These are phyloP conservation scores for Drosophila robusta DNA, from an alignment of 2,888 invertebrate genomes.

Conservation along the genomic window DNA sequence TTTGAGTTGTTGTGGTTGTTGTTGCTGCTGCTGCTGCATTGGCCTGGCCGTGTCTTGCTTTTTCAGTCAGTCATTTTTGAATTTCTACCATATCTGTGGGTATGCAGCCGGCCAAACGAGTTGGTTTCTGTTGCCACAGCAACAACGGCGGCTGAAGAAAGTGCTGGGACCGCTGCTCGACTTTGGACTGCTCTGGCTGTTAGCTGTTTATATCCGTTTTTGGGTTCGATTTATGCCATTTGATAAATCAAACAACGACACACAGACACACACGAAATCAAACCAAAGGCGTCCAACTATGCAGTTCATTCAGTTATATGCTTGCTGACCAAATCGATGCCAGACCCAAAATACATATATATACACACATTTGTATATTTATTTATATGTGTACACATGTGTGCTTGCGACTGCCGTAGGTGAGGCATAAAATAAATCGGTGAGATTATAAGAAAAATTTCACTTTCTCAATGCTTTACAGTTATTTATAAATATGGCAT, in stretches of 20 bases:
- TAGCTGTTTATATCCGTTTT: constrained; percentile 76
- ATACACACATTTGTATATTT: not conserved
- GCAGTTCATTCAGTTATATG: constrained; percentile 64
- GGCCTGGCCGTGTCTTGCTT: constrained; percentile 25
- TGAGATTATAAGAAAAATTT: constrained; percentile 73
- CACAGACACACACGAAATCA: constrained; percentile 10
- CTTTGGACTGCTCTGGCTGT: constrained; percentile 50
- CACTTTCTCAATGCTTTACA: constrained; percentile 75
- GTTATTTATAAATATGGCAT: constrained; percentile 73
- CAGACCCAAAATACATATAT: constrained; percentile 21
- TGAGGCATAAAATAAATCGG: constrained; percentile 67
- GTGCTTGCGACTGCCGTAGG: constrained; percentile 38
- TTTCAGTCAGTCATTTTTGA: constrained; percentile 55
- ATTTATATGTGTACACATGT: not conserved
- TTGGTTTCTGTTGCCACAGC: constrained; percentile 43
- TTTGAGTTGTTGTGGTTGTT: constrained; percentile 6
- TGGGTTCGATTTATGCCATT: constrained; percentile 74
- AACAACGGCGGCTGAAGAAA: constrained; percentile 52
- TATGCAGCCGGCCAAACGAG: constrained; percentile 62
- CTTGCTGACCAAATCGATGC: constrained; percentile 18
- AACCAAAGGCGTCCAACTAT: constrained; percentile 26
- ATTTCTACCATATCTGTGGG: constrained; percentile 61
- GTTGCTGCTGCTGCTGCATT: constrained; percentile 51
- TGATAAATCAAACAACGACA: constrained; percentile 60
- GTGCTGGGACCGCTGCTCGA: constrained; percentile 63